A percentile compares a stretch with the other conserved stretches of the same genome.
Conservation (phyloP, 2,888 invertebrate genomes). For the Troides helena region DNA sequence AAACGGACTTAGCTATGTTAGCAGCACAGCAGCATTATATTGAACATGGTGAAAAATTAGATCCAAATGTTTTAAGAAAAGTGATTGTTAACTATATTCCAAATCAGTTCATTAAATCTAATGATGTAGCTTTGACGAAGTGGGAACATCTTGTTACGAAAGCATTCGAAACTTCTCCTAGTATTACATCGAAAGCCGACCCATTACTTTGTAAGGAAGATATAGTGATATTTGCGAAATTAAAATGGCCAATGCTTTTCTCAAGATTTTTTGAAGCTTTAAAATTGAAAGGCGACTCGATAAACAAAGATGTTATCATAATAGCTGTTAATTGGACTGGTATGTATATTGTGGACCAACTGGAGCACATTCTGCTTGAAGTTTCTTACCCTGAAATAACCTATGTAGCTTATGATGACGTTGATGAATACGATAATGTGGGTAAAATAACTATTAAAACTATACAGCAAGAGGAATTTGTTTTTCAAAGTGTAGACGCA, state of each 20-base stretch:
- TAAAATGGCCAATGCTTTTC: slow-evolving; percentile 96
- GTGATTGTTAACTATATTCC: slow-evolving; percentile 91
- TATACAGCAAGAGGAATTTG: slow-evolving; percentile 92
- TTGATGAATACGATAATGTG: slow-evolving; percentile 71
- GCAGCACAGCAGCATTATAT: slow-evolving; percentile 95
- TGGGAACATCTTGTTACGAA: slow-evolving; percentile 88
- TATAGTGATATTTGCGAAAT: slow-evolving; percentile 93
- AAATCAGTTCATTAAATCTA: slow-evolving; percentile 83
- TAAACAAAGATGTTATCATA: slow-evolving; percentile 87
- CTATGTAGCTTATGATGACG: slow-evolving; percentile 83
- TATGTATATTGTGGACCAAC: slow-evolving; percentile 94
- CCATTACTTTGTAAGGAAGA: slow-evolving; percentile 90
- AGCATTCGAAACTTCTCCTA: slow-evolving; percentile 86
- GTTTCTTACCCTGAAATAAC: slow-evolving; percentile 92
- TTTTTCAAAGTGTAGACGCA: slow-evolving; percentile 93
- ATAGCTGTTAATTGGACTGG: slow-evolving; percentile 97
- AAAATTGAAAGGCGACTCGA: slow-evolving; percentile 85
- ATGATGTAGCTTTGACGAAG: slow-evolving; percentile 82
- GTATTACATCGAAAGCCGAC: slow-evolving; percentile 84
- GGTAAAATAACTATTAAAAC: slow-evolving; percentile 89
- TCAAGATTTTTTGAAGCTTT: slow-evolving; percentile 96
- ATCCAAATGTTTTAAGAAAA: slow-evolving; percentile 84
- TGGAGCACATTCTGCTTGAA: slow-evolving; percentile 94
- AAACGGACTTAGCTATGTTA: slow-evolving; percentile 92
- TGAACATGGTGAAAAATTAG: slow-evolving; percentile 86